These are phyloP conservation scores for Gasteruption jaculator DNA, from an alignment of 2,888 invertebrate species.

Conservation along the genomic window DNA sequence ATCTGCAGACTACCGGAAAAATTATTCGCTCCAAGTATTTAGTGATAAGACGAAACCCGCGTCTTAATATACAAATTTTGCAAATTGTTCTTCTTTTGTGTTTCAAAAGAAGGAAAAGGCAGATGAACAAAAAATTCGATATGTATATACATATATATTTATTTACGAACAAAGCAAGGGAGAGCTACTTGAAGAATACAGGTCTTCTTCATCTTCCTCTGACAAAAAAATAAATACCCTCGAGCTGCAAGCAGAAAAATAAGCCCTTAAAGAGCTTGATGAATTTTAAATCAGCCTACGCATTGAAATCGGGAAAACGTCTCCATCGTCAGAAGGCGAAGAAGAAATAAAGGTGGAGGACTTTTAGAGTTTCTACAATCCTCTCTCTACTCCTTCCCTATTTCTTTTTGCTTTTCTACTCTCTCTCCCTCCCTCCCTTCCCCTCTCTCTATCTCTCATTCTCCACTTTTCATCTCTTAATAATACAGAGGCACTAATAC, in stretches of 20 bases:
- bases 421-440: conserved; percentile 17
- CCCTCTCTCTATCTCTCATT: conserved; percentile 23
- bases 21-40: conserved; percentile 20
- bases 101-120: too few species aligned
- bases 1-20: conserved; percentile 28
- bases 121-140: too few species aligned
- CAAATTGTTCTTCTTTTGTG: too few species aligned
- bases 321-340: conserved; percentile 42
- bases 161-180: too few species aligned
- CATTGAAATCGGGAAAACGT: conserved; percentile 50
- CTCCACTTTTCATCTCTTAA: conserved; percentile 47
- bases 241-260: conserved; percentile 48
- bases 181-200: conserved; percentile 32
- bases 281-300: conserved; percentile 51
- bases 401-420: conserved; percentile 10
- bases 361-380: conserved; percentile 31
- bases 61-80: too few species aligned
- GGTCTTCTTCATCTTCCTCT: conserved; percentile 28
- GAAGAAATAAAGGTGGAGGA: too few species aligned
- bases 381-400: conserved; percentile 8
- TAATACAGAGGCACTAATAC: conserved; percentile 52
- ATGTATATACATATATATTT: too few species aligned
- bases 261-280: conserved; percentile 52
- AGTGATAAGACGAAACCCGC: conserved; percentile 9
- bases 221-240: conserved; percentile 46